Evolutionary conservation across 2,797 vertebrate genomes (phyloP).

Genomic region (Furcifer pardalis): DNA sequence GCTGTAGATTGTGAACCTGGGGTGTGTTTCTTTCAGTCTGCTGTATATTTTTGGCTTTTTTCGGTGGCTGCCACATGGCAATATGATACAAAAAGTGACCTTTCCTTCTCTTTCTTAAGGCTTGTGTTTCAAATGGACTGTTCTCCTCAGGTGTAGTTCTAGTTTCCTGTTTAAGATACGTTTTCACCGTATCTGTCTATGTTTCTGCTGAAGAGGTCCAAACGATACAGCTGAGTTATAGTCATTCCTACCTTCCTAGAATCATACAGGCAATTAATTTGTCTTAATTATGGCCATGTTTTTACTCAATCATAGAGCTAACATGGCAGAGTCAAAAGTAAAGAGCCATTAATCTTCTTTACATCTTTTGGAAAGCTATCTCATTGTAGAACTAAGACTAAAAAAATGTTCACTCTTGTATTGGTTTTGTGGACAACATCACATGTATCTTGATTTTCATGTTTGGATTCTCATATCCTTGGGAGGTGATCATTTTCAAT

Average conservation of each 20-base stretch:
- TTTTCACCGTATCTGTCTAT: neutral
- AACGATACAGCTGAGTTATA: neutral
- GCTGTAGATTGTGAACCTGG: neutral
- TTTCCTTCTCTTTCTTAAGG: constrained; percentile 19
- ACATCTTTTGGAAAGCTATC: neutral
- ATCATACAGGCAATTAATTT: too few species aligned
- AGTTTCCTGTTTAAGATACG: neutral
- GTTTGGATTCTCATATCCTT: constrained; percentile 23
- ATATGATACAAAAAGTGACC: neutral
- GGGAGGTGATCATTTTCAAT: constrained; percentile 32
- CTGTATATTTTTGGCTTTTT: constrained; percentile 29
- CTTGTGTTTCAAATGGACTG: constrained; percentile 8
- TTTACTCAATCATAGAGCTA: neutral
- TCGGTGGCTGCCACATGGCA: constrained; percentile 16
- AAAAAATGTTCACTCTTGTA: constrained; percentile 1
- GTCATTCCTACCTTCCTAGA: neutral
- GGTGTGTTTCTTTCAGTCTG: neutral
- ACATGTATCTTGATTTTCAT: constrained; percentile 19
- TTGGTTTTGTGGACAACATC: neutral
- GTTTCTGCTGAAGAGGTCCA: neutral
- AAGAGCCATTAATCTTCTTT: neutral
- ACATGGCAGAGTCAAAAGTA: neutral
- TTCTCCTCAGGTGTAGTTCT: constrained; percentile 13
- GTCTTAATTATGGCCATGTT: neutral
- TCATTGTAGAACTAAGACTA: neutral